These are phyloP conservation scores for Sthenelais limicola DNA, from an alignment of 2,888 invertebrate species.

Conservation along the genomic window DNA sequence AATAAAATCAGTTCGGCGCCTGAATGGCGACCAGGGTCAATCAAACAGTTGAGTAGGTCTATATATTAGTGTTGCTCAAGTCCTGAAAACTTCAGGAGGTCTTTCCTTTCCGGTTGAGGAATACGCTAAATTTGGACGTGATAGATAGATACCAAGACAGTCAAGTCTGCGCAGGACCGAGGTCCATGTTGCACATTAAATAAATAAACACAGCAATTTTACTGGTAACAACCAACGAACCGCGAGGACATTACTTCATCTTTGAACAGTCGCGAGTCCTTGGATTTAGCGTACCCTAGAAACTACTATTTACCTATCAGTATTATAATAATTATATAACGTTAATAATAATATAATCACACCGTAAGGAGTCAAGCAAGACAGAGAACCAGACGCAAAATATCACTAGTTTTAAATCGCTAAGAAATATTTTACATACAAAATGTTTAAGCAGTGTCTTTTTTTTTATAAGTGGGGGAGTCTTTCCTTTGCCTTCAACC, in stretches of 20 bases:
- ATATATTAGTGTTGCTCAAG: too few species aligned
- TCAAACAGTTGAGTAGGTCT: too few species aligned
- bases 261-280: conserved; percentile 13
- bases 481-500: too few species aligned
- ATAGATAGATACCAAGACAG: too few species aligned
- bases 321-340: conserved; percentile 35
- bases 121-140: too few species aligned
- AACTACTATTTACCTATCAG: conserved; percentile 33
- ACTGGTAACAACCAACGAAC: not conserved
- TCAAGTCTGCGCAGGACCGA: too few species aligned
- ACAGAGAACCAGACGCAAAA: conserved; percentile 28
- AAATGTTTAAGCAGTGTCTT: conserved; percentile 35
- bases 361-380: conserved; percentile 28
- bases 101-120: too few species aligned
- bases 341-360: conserved; percentile 35
- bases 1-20: conserved; percentile 22
- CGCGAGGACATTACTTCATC: conserved; percentile 1
- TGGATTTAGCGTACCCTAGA: not conserved
- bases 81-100: too few species aligned
- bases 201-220: conserved; percentile 21
- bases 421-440: conserved; percentile 36
- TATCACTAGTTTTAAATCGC: conserved; percentile 39
- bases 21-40: not conserved
- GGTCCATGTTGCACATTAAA: too few species aligned
- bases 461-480: conserved; percentile 14